Conservation (phyloP, 2,888 invertebrate genomes). For the Anaspis maculata region DNA sequence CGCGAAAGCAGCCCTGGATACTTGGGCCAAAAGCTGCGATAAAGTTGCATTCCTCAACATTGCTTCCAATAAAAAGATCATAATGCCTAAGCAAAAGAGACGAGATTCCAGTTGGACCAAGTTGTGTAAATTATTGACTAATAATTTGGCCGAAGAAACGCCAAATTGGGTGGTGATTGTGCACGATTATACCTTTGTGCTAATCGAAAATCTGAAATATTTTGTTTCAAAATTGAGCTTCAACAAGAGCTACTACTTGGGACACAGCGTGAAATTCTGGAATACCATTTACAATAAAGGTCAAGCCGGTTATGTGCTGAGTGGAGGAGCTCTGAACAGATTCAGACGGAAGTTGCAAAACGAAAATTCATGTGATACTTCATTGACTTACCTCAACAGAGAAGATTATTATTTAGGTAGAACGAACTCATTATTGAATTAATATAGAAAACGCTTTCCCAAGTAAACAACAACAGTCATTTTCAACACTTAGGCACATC, state of each 20-base stretch:
- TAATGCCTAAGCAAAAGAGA: slow-evolving; percentile 25
- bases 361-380: too few relatives aligned
- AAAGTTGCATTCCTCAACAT: slow-evolving; percentile 24
- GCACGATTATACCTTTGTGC: slow-evolving; percentile 47
- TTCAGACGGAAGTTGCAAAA: too few relatives aligned
- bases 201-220: slow-evolving; percentile 49
- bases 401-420: slow-evolving; percentile 53
- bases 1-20: slow-evolving; percentile 31
- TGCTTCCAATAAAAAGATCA: slow-evolving; percentile 13
- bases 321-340: slow-evolving; percentile 42
- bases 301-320: slow-evolving; percentile 49
- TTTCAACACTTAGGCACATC: too few relatives aligned
- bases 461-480: too few relatives aligned
- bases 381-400: slow-evolving; percentile 49
- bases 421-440: slow-evolving; percentile 41
- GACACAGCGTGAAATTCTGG: slow-evolving; percentile 49
- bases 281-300: slow-evolving; percentile 47
- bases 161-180: slow-evolving; percentile 48
- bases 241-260: slow-evolving; percentile 45
- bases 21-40: slow-evolving; percentile 39
- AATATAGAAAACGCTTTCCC: too few relatives aligned
- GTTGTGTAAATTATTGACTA: too few relatives aligned
- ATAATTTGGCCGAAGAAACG: slow-evolving; percentile 22
- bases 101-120: slow-evolving; percentile 33
- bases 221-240: slow-evolving; percentile 43